phyloP scores from a whole-genome alignment of 2,113 vertebrate species.

The Vireo altiloquus region DNA sequence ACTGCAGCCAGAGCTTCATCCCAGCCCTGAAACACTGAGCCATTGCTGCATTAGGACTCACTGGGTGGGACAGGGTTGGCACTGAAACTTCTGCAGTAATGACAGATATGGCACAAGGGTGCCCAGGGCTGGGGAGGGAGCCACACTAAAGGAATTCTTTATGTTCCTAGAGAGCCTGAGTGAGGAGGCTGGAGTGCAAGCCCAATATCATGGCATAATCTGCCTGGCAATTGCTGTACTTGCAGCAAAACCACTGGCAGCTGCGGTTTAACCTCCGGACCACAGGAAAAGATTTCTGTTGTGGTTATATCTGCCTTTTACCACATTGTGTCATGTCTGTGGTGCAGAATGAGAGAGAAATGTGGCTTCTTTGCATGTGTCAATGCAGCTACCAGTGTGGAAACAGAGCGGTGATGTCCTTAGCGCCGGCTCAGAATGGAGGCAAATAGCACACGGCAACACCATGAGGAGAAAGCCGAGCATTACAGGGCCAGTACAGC shows the following conservation, averaged over 20 bases:
- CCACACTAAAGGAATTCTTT: background rate
- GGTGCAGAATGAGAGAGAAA: background rate
- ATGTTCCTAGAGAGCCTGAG: background rate
- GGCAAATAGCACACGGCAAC: background rate
- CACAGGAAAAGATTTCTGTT: background rate
- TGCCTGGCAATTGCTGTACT: background rate
- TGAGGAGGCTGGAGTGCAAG: background rate
- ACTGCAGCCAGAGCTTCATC: background rate
- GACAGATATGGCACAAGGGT: background rate
- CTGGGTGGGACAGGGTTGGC: background rate
- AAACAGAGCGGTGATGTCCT: rapidly evolving
- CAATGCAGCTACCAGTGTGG: background rate
- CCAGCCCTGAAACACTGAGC: background rate
- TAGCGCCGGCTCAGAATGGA: rapidly evolving
- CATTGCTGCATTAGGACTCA: background rate
- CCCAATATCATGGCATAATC: background rate
- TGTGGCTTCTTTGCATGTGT: rapidly evolving
- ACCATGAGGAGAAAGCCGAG: rapidly evolving
- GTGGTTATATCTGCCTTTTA: background rate
- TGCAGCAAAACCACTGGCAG: slow-evolving; percentile 14
- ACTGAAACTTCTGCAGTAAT: background rate
- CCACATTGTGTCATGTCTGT: background rate
- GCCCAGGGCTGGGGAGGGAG: background rate
- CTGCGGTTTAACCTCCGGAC: background rate
- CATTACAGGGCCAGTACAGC: background rate